These are phyloP conservation scores for Apocheima hispidaria DNA, from an alignment of 2,888 invertebrate species.

Conservation along the genomic window DNA sequence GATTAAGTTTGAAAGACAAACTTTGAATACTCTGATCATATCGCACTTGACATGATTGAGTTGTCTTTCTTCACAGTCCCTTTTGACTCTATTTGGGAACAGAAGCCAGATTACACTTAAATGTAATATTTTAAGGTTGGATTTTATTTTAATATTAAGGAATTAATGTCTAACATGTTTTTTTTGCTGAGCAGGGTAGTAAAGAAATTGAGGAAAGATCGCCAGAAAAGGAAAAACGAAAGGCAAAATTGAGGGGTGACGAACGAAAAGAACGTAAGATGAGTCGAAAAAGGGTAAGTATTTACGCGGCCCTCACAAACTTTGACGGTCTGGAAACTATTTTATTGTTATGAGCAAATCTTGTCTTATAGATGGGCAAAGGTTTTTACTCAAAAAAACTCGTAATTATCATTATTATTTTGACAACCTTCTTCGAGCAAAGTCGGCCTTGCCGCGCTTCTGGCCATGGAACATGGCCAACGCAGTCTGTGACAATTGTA, in stretches of 20 bases:
- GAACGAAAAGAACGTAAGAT: conserved; percentile 92
- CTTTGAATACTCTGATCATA: neutral
- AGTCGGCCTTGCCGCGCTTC: too few species aligned
- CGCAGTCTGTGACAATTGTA: neutral
- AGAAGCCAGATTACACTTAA: neutral
- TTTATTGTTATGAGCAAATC: neutral
- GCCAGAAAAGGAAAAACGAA: conserved; percentile 92
- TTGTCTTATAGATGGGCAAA: neutral
- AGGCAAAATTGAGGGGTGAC: conserved; percentile 82
- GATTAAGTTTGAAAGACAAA: neutral
- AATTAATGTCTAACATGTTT: conserved; percentile 38
- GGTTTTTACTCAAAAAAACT: too few species aligned
- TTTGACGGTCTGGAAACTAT: conserved; percentile 4
- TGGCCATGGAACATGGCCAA: too few species aligned
- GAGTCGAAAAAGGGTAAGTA: conserved; percentile 91
- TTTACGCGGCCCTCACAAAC: conserved; percentile 23
- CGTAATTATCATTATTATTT: too few species aligned
- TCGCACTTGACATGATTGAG: neutral
- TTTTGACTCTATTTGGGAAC: conserved; percentile 51
- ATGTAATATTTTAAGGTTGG: neutral
- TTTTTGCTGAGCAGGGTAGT: conserved; percentile 77
- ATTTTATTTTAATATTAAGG: conserved; percentile 9
- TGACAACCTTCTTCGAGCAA: too few species aligned
- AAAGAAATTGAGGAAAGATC: conserved; percentile 86
- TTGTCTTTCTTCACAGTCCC: conserved; percentile 66